phyloP scores from a whole-genome alignment of 2,888 invertebrate genomes.

The Malthinus flaveolus region DNA sequence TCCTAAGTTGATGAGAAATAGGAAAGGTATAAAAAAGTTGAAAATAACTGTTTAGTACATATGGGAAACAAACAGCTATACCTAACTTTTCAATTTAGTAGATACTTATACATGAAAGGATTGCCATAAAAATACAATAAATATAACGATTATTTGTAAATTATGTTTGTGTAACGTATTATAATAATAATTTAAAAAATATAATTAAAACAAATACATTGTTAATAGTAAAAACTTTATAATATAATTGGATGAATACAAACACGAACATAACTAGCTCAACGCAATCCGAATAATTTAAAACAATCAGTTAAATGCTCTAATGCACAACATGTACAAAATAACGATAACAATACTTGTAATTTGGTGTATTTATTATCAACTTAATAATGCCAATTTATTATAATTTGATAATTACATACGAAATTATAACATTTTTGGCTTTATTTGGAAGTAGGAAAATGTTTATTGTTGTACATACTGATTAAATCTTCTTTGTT shows the following conservation, averaged over 20 bases:
- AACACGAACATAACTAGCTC: neutral
- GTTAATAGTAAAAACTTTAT: no score
- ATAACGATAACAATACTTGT: constrained; percentile 6
- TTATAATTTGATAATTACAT: constrained; percentile 17
- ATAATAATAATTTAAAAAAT: no score
- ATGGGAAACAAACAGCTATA: no score
- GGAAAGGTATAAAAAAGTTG: no score
- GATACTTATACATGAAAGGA: no score
- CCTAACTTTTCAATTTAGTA: no score
- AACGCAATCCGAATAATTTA: constrained; percentile 5
- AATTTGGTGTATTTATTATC: constrained; percentile 10
- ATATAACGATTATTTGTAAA: no score
- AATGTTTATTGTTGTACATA: constrained; percentile 4
- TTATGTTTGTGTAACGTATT: no score
- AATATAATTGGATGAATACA: neutral
- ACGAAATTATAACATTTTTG: constrained; percentile 6
- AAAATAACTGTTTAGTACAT: no score
- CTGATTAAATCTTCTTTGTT: constrained; percentile 19
- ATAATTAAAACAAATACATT: no score
- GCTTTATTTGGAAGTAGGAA: neutral
- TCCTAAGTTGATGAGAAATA: no score
- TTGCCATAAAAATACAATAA: no score
- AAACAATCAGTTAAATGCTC: constrained; percentile 17
- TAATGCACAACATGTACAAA: constrained; percentile 11
- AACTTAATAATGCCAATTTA: constrained; percentile 13